A percentile compares a stretch with the other conserved stretches of the same genome.
Conservation (phyloP, 2,888 invertebrate genomes). For the Dynastes maya region DNA sequence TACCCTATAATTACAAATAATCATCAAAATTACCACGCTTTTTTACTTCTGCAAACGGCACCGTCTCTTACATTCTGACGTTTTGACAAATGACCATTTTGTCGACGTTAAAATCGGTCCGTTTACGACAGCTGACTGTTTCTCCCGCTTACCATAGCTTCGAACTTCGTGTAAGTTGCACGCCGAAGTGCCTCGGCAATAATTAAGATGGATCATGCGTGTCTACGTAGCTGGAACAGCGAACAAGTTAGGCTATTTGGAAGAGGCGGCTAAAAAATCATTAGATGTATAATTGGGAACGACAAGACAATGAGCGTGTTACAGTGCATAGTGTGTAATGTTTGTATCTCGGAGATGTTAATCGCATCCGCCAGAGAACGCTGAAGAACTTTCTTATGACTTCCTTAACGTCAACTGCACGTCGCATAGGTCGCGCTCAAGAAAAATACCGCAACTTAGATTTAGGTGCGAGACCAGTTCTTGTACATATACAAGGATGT, state of each 20-base stretch:
- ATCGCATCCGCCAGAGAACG: neutral
- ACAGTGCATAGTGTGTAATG: constrained; percentile 1
- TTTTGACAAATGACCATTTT: constrained; percentile 24
- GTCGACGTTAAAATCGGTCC: constrained; percentile 22
- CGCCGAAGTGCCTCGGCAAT: constrained; percentile 5
- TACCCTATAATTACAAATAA: constrained; percentile 19
- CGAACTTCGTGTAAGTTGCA: constrained; percentile 10
- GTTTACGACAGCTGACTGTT: constrained; percentile 9
- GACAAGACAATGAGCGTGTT: constrained; percentile 27
- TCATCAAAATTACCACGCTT: neutral
- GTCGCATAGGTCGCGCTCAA: neutral
- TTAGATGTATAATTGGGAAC: constrained; percentile 7
- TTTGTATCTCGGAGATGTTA: constrained; percentile 11
- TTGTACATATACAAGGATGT: neutral
- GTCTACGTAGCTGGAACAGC: neutral
- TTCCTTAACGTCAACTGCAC: neutral
- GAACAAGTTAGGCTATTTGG: neutral
- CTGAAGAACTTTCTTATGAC: neutral
- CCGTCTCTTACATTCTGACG: constrained; percentile 11
- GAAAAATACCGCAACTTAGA: constrained; percentile 12
- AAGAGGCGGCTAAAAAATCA: neutral
- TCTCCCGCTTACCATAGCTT: neutral
- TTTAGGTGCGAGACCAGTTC: constrained; percentile 12
- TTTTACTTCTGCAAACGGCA: neutral
- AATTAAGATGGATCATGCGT: constrained; percentile 26